Evolutionary conservation across 2,797 vertebrate genomes (phyloP), one percentile per base, ranked within the genome.

Genomic region (Halcyon smyrnensis): DNA sequence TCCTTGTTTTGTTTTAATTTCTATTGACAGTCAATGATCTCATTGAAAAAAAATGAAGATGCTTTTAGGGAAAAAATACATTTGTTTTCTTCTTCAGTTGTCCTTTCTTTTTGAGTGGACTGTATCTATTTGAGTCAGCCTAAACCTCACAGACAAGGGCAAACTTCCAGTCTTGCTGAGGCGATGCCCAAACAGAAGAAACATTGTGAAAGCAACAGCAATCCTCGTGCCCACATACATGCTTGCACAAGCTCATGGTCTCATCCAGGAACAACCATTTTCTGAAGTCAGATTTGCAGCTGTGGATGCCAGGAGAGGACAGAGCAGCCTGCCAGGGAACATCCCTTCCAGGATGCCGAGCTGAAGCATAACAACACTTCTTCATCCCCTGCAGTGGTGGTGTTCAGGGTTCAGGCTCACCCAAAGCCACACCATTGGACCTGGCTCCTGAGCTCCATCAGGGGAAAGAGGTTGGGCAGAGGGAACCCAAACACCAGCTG

Each of bases 181-280:
- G 50, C 45, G 19, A 30, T 45, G n/a, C 41, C 43, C 4, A 7
- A 56, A 46, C 8, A 63, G 43, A 59, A 37, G 36, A 62, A 77
- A 15, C 0, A 1, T 3, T 21, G 13, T 1, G 1, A 84, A 69
- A 63, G 30, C 69, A 86, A 5, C 0, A 0, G 8, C 63, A 50
- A 6, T 9, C 11, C 73, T n/a, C 24, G 25, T 84, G 67, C 27
- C 37, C 37, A 16, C 10, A 2, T 13, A 56, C 0, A 1, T 36
- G 11, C 18, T 64, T 28, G 3, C 65, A 30, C 0, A 0, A 74
- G 37, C 28, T 50, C 64, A 7, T 3, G 19, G 18, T 69, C 41
- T 1, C 0, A 16, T 24, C 63, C 68, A 43, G 50, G 8, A 79
- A 15, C 39, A 84, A 9, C 4, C 30, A 30, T 6, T 19, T 37